phyloP scores from a whole-genome alignment of 2,113 vertebrate genomes.

The Engraulis encrasicolus region DNA sequence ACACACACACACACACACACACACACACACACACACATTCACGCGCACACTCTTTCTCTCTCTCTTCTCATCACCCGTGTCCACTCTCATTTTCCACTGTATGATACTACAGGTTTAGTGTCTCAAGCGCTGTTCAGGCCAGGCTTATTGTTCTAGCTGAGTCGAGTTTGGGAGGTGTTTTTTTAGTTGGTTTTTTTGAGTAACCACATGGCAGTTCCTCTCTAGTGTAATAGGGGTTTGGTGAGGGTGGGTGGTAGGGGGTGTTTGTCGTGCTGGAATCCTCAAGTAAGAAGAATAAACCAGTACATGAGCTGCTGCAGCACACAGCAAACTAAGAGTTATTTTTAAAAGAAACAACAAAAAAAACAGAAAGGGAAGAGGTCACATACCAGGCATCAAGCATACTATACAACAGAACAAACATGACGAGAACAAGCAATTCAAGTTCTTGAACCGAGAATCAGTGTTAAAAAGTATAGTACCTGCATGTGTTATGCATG shows the following conservation, averaged over 20 bases:
- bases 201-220: conserved; percentile 16
- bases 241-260: background rate
- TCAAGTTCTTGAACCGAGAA: conserved; percentile 60
- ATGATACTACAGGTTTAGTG: conserved; percentile 61
- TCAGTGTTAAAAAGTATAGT: conserved; percentile 65
- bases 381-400: conserved; percentile 8
- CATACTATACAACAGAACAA: conserved; percentile 5
- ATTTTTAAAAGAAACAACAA: no score
- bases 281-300: conserved; percentile 11
- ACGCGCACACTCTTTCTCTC: conserved; percentile 40
- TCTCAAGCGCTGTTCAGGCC: conserved; percentile 49
- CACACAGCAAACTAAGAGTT: conserved; percentile 17
- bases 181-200: no score
- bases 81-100: conserved; percentile 17
- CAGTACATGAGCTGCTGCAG: background rate
- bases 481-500: conserved; percentile 62
- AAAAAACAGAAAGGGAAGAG: conserved; percentile 28
- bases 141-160: conserved; percentile 45
- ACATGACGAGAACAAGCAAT: conserved; percentile 39
- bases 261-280: no score
- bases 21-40: conserved; percentile 8
- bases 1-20: conserved; percentile 21
- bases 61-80: background rate
- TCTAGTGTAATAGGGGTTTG: no score
- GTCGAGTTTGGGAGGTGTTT: conserved; percentile 31